Evolutionary conservation across 2,113 vertebrate genomes (phyloP).

Genomic region (Tetraodon nigroviridis): DNA sequence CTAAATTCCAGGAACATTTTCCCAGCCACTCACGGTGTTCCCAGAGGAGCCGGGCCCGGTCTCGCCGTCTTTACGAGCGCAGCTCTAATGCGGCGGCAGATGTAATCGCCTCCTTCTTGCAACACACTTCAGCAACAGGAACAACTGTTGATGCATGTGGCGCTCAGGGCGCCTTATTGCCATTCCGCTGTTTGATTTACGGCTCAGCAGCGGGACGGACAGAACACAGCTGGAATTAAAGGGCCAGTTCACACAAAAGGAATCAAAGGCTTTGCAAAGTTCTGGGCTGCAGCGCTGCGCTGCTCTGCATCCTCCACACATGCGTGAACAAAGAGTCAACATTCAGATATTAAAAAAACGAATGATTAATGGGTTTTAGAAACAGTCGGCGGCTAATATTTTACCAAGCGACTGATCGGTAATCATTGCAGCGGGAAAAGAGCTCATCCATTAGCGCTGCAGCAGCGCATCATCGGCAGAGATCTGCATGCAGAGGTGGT

Average conservation of each 20-base stretch:
- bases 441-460: no score
- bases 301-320: no score
- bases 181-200: not conserved
- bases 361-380: no score
- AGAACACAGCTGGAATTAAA: not conserved
- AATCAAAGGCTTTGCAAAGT: no score
- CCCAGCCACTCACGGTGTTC: conserved; percentile 28
- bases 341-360: no score
- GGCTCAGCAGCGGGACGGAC: not conserved
- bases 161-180: not conserved
- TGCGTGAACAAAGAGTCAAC: no score
- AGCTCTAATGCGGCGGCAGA: conserved; percentile 7
- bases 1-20: conserved; percentile 23
- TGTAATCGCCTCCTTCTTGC: conserved; percentile 19
- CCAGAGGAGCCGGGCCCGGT: conserved; percentile 6
- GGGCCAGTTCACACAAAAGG: not conserved
- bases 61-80: conserved; percentile 28
- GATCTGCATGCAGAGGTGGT: no score
- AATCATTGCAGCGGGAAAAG: no score
- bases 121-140: conserved; percentile 14
- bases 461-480: no score
- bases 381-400: no score
- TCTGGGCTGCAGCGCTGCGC: no score
- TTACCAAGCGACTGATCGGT: no score
- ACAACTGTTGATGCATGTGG: conserved; percentile 24